phyloP scores from a whole-genome alignment of 2,113 vertebrate genomes.

The Entomyzon cyanotis region DNA sequence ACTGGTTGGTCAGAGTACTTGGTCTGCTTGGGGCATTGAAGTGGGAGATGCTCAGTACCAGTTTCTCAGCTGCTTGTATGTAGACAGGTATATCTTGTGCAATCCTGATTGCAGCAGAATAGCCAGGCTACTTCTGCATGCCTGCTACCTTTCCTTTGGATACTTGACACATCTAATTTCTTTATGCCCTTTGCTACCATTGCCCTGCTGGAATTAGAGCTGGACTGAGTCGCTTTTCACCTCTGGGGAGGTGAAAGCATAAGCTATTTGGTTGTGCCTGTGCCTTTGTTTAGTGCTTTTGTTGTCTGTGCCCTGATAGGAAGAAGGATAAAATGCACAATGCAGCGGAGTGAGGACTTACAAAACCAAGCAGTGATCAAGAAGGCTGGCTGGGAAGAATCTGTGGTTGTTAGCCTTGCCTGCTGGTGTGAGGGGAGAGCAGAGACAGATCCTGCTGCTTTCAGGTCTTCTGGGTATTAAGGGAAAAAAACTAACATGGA shows the following conservation, averaged over 20 bases:
- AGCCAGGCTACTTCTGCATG: background rate
- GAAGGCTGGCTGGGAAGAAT: background rate
- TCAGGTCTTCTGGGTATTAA: background rate
- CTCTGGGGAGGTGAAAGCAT: background rate
- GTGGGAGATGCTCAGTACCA: background rate
- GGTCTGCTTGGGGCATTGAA: background rate
- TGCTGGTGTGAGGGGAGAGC: background rate
- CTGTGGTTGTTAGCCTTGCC: background rate
- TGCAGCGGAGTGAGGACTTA: background rate
- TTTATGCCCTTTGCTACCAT: background rate
- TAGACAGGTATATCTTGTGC: background rate
- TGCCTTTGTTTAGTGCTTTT: background rate
- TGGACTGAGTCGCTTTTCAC: background rate
- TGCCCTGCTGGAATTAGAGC: background rate
- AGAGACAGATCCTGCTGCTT: background rate
- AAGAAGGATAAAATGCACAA: background rate
- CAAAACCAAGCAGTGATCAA: background rate
- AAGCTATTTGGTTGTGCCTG: background rate
- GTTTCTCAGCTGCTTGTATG: background rate
- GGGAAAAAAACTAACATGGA: accelerated
- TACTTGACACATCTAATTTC: background rate
- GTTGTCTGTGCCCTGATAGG: background rate
- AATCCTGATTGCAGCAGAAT: background rate
- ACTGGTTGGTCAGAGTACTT: background rate
- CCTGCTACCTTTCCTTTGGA: background rate